Evolutionary conservation across 2,888 invertebrate species (phyloP), one percentile per base, ranked within the genome.

Genomic region (Andrena chrysosceles): DNA sequence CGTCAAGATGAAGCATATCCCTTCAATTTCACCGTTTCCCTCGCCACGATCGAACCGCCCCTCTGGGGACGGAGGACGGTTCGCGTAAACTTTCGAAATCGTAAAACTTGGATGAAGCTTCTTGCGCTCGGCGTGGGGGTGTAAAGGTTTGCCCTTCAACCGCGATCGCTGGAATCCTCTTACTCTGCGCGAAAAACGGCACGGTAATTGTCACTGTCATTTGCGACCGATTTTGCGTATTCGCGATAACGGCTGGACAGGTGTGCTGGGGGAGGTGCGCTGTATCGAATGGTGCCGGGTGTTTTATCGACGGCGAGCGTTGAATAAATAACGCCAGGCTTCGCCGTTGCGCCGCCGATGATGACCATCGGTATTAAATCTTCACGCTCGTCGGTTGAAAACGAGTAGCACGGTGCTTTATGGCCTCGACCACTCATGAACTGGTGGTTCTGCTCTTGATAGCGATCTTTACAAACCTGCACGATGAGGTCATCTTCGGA

Each of bases 351-450:
- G 35, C 23, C 69, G 20, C 26, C 35, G 23, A 56, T 35, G 59
- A 73, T 49, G 73, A 73, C 35, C 49, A 16, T 7, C 35, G 60
- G 48, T 23, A 59, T 74, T 77, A 77, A 67, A 74, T 74, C 77
- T 74, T 67, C 60, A 66, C 74, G 74, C 74, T 29, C 33, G 49
- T 16, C 77, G 49, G 26, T 20, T 16, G 31, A 49, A 49, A 60
- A 56, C 33, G 20, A 29, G n/a, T 10, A 29, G 52, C 73, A 29
- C 54, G 67, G 2, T 29, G 29, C 20, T 76, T 76, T 70, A 76
- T 62, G 20, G 23, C 29, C 10, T 4, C 52, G n/a, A 20, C 2
- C 42, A 20, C 49, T 60, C 69, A 56, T 49, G 60, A 35, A 52
- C 52, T 4, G 29, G 68, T 16, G 23, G 35, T 29, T 70, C 35